Evolutionary conservation across 1,140 invertebrate genomes (phyloP).

Genomic region (Manduca sexta): DNA sequence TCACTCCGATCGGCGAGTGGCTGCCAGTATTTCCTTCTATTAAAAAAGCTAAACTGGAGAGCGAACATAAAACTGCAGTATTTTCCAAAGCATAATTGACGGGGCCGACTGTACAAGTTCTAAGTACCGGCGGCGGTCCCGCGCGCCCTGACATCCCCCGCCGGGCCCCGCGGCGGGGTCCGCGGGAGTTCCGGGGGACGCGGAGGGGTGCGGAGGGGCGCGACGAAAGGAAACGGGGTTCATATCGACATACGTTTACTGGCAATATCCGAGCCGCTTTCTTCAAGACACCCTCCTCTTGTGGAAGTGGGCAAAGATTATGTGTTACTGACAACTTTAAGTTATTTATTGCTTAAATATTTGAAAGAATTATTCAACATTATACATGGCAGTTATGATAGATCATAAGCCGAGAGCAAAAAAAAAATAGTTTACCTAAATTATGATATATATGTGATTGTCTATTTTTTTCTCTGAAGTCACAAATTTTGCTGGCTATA

Average conservation of each 20-base stretch:
- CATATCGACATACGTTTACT: conserved; percentile 28
- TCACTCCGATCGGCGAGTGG: no score
- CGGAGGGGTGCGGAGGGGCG: neutral
- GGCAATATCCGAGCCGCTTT: conserved; percentile 27
- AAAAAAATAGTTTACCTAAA: no score
- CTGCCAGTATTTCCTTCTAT: no score
- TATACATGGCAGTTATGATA: no score
- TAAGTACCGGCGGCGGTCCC: conserved; percentile 9
- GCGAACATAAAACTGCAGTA: conserved; percentile 2
- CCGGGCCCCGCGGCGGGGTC: neutral
- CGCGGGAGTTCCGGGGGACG: neutral
- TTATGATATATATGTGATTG: no score
- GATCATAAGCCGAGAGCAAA: no score
- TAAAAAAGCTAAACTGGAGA: neutral
- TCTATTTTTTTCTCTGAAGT: no score
- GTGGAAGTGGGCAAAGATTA: conserved; percentile 16
- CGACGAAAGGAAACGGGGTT: conserved; percentile 8
- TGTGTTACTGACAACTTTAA: neutral
- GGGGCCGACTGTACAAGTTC: conserved; percentile 11
- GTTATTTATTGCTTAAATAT: neutral
- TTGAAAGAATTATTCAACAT: no score
- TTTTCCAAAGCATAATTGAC: conserved; percentile 14
- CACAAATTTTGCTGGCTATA: no score
- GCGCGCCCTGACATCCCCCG: neutral
- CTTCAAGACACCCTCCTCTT: conserved; percentile 23